These are phyloP conservation scores for Leptobrachium leishanense DNA, from an alignment of 2,113 vertebrate species.

Conservation along the genomic window DNA sequence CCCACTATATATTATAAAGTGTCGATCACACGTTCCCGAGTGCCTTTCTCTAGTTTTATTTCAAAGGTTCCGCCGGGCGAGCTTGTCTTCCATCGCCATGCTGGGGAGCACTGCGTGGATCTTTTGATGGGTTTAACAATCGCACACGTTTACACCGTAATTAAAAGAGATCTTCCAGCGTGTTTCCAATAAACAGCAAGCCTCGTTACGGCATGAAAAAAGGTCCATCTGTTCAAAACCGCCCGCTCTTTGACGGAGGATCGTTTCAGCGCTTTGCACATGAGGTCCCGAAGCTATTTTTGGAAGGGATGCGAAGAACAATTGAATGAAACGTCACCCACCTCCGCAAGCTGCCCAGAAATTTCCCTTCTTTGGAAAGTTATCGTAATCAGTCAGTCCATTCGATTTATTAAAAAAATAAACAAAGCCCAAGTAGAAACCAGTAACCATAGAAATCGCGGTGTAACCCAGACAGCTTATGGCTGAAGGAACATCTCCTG, in stretches of 20 bases:
- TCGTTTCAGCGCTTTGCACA: conserved; percentile 1
- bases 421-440: too few species aligned
- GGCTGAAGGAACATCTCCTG: too few species aligned
- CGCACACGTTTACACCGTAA: conserved; percentile 5
- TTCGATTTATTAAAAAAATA: too few species aligned
- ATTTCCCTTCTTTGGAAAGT: background rate
- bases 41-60: background rate
- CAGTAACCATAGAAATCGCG: too few species aligned
- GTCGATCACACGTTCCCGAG: too few species aligned
- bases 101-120: conserved; percentile 4
- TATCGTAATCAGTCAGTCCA: background rate
- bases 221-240: conserved; percentile 26
- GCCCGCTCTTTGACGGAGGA: background rate
- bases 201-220: conserved; percentile 13
- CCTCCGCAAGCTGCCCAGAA: background rate
- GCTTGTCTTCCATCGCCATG: conserved; percentile 15
- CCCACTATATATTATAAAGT: background rate
- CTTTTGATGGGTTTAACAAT: conserved; percentile 36
- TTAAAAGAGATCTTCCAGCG: conserved; percentile 25
- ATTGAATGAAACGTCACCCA: background rate
- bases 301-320: conserved; percentile 1
- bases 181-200: conserved; percentile 14
- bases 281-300: conserved; percentile 15
- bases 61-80: conserved; percentile 18
- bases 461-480: too few species aligned